Percentiles rank a stretch among this genome's conserved stretches.
phyloP scores from a whole-genome alignment of 2,113 vertebrate species.

The Spea multiplicata region DNA sequence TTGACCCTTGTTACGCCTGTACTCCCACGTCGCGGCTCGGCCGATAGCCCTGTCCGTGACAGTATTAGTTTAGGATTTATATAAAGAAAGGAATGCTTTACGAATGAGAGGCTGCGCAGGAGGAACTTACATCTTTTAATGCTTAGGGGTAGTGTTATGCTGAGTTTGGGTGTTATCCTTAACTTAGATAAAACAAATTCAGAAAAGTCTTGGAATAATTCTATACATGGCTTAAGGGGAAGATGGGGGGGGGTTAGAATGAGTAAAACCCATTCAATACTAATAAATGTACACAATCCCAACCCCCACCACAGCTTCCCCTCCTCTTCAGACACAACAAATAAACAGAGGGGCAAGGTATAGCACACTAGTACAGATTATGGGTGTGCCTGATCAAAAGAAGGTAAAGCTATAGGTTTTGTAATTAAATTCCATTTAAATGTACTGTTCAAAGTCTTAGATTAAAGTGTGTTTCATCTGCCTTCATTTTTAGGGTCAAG shows the following conservation, averaged over 20 bases:
- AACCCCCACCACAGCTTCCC: neutral
- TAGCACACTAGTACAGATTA: neutral
- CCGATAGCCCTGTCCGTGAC: no score
- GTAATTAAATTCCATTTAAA: neutral
- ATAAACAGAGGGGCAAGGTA: conserved; percentile 16
- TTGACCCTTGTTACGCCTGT: no score
- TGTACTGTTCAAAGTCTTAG: neutral
- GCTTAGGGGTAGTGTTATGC: neutral
- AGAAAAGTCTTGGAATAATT: neutral
- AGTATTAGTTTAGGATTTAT: neutral
- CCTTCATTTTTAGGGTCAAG: neutral
- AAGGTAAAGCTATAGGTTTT: neutral
- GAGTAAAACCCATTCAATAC: neutral
- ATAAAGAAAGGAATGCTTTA: conserved; percentile 1
- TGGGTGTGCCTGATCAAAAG: conserved; percentile 2
- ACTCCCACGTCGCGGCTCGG: no score
- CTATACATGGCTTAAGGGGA: conserved; percentile 4
- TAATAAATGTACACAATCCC: conserved; percentile 1
- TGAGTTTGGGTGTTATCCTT: neutral
- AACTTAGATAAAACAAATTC: neutral
- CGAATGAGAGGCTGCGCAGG: neutral
- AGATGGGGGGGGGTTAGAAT: conserved; percentile 7
- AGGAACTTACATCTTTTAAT: neutral
- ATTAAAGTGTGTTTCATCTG: neutral
- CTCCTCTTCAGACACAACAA: conserved; percentile 1